Evolutionary conservation across 64 coral and sea anemone genomes (phyloP).

Genomic region (Dendronephthya gigantea): DNA sequence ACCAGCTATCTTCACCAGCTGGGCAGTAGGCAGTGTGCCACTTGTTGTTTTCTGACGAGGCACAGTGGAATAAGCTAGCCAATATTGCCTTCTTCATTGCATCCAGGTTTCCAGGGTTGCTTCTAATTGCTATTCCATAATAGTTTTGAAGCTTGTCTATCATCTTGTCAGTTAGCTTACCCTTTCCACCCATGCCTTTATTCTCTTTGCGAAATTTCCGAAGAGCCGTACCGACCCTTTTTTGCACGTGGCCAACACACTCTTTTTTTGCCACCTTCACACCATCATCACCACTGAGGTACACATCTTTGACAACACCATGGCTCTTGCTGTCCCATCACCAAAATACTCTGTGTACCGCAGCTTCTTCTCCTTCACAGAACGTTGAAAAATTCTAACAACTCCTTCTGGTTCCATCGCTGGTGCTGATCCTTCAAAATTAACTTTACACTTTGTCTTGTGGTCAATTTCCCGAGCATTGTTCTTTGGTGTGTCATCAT

Average conservation of each 20-base stretch:
- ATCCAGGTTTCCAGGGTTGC: constrained; percentile 43
- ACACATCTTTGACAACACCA: neutral
- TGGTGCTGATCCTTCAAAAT: constrained; percentile 18
- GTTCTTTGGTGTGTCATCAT: neutral
- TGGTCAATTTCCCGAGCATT: constrained; percentile 27
- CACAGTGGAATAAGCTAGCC: constrained; percentile 52
- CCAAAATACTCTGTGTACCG: constrained; percentile 36
- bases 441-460: constrained; percentile 12
- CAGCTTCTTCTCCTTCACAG: constrained; percentile 29
- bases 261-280: too few relatives aligned
- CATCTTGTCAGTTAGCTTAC: neutral
- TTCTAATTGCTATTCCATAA: constrained; percentile 52
- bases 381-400: constrained; percentile 26
- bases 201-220: neutral
- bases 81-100: constrained; percentile 51
- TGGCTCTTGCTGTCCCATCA: constrained; percentile 42
- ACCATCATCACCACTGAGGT: neutral
- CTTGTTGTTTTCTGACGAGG: constrained; percentile 18
- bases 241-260: neutral
- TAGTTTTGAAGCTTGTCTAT: too few relatives aligned
- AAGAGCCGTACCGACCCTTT: neutral
- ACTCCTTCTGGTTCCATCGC: too few relatives aligned
- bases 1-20: too few relatives aligned
- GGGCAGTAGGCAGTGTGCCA: constrained; percentile 51
- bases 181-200: constrained; percentile 14